Percentiles rank a stretch among this genome's conserved stretches.
These are phyloP conservation scores for Oceanodroma tethys DNA, from an alignment of 2,113 vertebrate species.

Conservation along the genomic window DNA sequence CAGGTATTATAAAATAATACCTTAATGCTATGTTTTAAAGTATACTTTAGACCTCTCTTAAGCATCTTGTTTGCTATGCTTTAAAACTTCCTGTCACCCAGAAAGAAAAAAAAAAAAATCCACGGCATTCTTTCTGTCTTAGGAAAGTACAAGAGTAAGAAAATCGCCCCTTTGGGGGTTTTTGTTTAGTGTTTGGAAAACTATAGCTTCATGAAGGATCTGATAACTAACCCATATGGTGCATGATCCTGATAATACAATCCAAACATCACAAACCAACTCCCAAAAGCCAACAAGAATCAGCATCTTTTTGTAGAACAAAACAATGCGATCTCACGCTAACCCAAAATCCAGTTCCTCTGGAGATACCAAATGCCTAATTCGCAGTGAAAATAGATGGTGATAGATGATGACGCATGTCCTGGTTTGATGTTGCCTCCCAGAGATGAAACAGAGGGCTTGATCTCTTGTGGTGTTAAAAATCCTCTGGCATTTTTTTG, in stretches of 20 bases:
- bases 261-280: constrained; percentile 42
- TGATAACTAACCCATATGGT: constrained; percentile 45
- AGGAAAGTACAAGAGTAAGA: constrained; percentile 13
- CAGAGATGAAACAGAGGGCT: not conserved
- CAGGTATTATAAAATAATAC: constrained; percentile 1
- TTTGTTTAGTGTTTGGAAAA: constrained; percentile 26
- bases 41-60: not conserved
- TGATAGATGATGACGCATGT: not conserved
- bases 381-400: not conserved
- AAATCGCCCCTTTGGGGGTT: not conserved
- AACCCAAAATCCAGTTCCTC: constrained; percentile 17
- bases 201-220: constrained; percentile 9
- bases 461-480: constrained; percentile 1
- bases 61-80: constrained; percentile 21
- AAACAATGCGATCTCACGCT: not conserved
- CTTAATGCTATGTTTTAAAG: constrained; percentile 20
- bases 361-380: not conserved
- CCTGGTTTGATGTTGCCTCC: not conserved
- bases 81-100: constrained; percentile 30
- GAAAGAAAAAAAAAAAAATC: not conserved
- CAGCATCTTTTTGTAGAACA: not conserved
- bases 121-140: constrained; percentile 25
- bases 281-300: constrained; percentile 10
- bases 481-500: not conserved
- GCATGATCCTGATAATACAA: constrained; percentile 33